phyloP scores from a whole-genome alignment of 2,888 invertebrate genomes.

The Diarsia mendica region DNA sequence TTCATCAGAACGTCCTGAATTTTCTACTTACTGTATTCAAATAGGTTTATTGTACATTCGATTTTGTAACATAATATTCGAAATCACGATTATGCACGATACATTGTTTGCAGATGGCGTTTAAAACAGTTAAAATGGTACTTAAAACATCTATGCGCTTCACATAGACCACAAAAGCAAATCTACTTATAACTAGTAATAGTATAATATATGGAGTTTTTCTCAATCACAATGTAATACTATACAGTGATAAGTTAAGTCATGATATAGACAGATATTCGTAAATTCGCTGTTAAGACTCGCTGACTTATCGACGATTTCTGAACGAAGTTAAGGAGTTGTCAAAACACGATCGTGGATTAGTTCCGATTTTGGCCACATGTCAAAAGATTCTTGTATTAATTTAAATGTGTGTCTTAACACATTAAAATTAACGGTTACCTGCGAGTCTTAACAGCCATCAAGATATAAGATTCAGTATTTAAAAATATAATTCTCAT shows the following conservation, averaged over 20 bases:
- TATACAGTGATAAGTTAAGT: conserved; percentile 50
- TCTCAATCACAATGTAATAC: conserved; percentile 58
- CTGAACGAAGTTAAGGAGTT: neutral
- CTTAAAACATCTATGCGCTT: conserved; percentile 40
- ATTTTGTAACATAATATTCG: conserved; percentile 10
- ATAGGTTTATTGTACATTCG: neutral
- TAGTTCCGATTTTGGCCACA: neutral
- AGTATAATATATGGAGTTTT: conserved; percentile 49
- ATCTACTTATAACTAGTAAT: conserved; percentile 46
- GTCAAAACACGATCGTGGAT: neutral
- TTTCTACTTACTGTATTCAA: conserved; percentile 18
- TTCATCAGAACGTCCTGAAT: neutral
- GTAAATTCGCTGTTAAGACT: conserved; percentile 30
- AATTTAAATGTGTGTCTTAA: neutral
- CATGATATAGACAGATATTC: conserved; percentile 52
- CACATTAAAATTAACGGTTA: neutral
- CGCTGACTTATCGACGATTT: neutral
- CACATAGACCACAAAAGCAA: conserved; percentile 53
- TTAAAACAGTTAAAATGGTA: conserved; percentile 29
- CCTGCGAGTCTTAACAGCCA: conserved; percentile 35
- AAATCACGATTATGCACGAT: conserved; percentile 28
- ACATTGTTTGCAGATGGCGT: conserved; percentile 19
- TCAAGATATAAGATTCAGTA: conserved; percentile 50
- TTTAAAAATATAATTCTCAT: conserved; percentile 64
- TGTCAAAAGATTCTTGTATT: neutral